A percentile compares a stretch with the other conserved stretches of the same genome.
Evolutionary conservation across 2,888 invertebrate species (phyloP).

Genomic region (Diarsia brunnea): DNA sequence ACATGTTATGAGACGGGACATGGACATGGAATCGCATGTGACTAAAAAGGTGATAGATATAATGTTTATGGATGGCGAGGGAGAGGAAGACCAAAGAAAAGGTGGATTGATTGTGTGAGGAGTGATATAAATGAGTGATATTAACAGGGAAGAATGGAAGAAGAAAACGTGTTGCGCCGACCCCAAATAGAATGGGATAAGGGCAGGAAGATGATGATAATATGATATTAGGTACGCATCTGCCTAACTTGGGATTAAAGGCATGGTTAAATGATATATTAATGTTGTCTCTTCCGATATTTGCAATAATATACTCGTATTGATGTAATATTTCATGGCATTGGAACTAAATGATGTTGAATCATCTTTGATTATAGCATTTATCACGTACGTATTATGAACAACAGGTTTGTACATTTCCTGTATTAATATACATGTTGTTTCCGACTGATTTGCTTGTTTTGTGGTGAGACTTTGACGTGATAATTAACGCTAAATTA

Average conservation of each 20-base stretch:
- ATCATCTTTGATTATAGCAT: slow-evolving; percentile 28
- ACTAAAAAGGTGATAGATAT: no score
- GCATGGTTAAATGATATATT: not conserved
- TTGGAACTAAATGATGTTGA: slow-evolving; percentile 22
- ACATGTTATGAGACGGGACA: no score
- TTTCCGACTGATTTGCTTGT: slow-evolving; percentile 21
- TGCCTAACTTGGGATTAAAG: not conserved
- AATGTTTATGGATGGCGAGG: no score
- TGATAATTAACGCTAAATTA: slow-evolving; percentile 17
- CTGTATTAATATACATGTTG: slow-evolving; percentile 24
- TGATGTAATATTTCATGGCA: slow-evolving; percentile 13
- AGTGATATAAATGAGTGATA: no score
- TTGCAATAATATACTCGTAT: slow-evolving; percentile 16
- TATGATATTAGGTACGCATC: no score
- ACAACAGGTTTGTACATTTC: slow-evolving; percentile 26
- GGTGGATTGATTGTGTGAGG: no score
- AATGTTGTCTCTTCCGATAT: not conserved
- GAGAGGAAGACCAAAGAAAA: no score
- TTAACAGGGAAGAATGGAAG: no score
- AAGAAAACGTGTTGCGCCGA: no score
- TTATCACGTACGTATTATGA: slow-evolving; percentile 26
- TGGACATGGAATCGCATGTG: no score
- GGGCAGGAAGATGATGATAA: no score
- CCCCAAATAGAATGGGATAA: no score
- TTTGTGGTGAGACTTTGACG: not conserved